Evolutionary conservation across 2,113 vertebrate genomes (phyloP).

Genomic region (Mobula birostris): DNA sequence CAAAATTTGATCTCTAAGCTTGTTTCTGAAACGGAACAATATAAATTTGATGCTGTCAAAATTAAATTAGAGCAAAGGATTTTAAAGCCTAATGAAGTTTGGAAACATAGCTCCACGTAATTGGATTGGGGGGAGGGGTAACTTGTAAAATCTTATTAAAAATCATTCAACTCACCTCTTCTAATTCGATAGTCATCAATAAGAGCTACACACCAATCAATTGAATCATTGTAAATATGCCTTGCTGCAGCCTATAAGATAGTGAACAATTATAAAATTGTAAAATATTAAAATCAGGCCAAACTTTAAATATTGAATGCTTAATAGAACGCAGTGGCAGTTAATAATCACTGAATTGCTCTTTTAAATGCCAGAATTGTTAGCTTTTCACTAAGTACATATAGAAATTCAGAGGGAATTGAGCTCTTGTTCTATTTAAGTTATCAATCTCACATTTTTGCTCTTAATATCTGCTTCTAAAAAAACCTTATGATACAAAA

Average conservation of each 20-base stretch:
- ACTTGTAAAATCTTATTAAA: neutral
- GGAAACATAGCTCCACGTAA: neutral
- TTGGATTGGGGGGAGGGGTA: neutral
- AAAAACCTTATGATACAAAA: no score
- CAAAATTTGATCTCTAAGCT: neutral
- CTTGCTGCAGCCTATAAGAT: conserved; percentile 64
- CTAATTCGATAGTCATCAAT: conserved; percentile 78
- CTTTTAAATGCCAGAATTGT: neutral
- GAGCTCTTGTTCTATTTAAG: neutral
- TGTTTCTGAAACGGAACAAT: neutral
- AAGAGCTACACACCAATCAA: conserved; percentile 71
- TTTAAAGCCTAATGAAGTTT: neutral
- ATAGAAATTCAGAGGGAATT: neutral
- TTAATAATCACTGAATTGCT: neutral
- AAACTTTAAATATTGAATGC: neutral
- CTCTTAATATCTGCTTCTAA: neutral
- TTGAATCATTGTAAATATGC: conserved; percentile 58
- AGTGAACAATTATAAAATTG: neutral
- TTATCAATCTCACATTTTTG: neutral
- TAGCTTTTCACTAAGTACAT: neutral
- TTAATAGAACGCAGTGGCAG: neutral
- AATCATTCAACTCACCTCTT: conserved; percentile 55
- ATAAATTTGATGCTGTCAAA: neutral
- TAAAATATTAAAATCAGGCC: neutral
- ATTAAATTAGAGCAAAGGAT: neutral